Conservation (phyloP, 2,113 vertebrate genomes). For the Campylorhamphus procurvoides region DNA sequence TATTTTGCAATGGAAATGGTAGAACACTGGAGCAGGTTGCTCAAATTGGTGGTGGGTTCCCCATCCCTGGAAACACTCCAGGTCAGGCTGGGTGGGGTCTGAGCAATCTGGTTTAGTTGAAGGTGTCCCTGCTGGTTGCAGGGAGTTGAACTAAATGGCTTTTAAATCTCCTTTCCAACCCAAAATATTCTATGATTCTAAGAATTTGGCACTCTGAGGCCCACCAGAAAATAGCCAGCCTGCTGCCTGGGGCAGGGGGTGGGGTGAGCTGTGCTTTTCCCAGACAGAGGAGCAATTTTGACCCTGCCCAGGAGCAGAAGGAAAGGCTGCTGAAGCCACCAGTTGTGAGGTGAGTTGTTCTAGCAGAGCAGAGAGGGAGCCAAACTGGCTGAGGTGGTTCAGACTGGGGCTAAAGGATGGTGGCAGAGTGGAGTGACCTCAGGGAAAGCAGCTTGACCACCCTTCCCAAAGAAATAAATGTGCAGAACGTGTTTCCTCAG, state of each 20-base stretch:
- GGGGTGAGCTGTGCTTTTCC: background rate
- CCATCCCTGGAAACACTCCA: background rate
- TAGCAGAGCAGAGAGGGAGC: background rate
- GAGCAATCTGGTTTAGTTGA: background rate
- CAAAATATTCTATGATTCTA: background rate
- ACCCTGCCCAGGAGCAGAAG: background rate
- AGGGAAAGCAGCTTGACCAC: background rate
- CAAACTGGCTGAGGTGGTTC: background rate
- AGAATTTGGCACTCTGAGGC: background rate
- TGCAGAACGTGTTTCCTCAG: background rate
- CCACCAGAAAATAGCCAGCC: background rate
- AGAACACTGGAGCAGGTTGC: background rate
- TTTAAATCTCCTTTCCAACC: background rate
- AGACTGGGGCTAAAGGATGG: background rate
- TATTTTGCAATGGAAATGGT: background rate
- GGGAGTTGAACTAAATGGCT: background rate
- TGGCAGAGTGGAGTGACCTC: background rate
- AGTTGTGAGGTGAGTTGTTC: background rate
- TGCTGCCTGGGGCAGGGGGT: rapidly evolving
- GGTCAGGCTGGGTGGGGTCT: background rate
- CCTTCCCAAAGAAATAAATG: background rate
- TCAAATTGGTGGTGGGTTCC: background rate
- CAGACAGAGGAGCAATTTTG: background rate
- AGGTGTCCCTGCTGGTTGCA: background rate
- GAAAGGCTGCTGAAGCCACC: background rate